These are phyloP conservation scores for Phrynocephalus vlangalii DNA, from an alignment of 2,797 vertebrate species.

Conservation along the genomic window DNA sequence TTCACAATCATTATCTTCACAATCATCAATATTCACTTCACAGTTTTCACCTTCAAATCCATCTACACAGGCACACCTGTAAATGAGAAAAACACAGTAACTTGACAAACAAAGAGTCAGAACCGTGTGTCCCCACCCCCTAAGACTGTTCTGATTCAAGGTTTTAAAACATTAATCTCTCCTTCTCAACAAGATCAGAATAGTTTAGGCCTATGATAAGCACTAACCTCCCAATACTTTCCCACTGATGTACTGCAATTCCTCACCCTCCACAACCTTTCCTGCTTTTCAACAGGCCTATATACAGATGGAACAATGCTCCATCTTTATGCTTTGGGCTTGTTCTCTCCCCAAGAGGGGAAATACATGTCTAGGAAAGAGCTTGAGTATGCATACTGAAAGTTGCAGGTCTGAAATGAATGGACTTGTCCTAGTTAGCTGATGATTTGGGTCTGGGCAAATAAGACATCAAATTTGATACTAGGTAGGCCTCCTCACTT, in stretches of 20 bases:
- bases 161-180: neutral
- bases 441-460: neutral
- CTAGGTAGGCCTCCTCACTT: neutral
- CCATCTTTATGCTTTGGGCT: neutral
- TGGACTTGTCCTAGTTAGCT: neutral
- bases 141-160: neutral
- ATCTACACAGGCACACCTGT: constrained; percentile 94
- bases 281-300: neutral
- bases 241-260: neutral
- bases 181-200: neutral
- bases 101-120: constrained; percentile 42
- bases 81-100: constrained; percentile 24
- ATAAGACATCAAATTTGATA: neutral
- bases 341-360: neutral
- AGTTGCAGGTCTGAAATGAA: neutral
- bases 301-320: too few relatives aligned
- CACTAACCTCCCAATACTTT: neutral
- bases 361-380: neutral
- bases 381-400: neutral
- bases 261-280: neutral
- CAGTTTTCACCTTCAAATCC: constrained; percentile 96
- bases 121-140: neutral
- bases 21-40: constrained; percentile 95
- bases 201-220: neutral
- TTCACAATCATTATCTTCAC: constrained; percentile 98